Percentiles rank a stretch among this genome's conserved stretches.
These are phyloP conservation scores for Polyommatus icarus DNA, from an alignment of 2,888 invertebrate genomes.

Conservation along the genomic window DNA sequence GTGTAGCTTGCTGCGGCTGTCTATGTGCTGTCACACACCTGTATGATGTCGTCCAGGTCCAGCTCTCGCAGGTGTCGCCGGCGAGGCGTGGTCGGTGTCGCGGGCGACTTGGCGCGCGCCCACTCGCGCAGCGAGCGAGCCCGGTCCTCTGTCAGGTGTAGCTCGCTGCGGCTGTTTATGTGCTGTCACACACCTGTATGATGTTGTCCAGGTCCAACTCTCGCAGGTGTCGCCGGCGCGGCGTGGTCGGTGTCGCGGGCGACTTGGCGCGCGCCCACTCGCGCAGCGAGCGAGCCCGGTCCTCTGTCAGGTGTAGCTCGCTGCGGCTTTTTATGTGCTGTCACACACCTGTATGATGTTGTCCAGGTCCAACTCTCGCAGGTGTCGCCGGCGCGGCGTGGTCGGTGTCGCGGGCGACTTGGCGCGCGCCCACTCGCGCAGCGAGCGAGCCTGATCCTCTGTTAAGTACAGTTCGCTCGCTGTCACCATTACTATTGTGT, in stretches of 20 bases:
- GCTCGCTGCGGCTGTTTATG: background rate
- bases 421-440: constrained; percentile 61
- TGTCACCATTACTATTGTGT: constrained; percentile 73
- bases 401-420: constrained; percentile 58
- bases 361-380: constrained; percentile 70
- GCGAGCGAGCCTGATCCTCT: constrained; percentile 76
- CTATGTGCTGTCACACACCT: too few species aligned
- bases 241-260: constrained; percentile 62
- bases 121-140: too few species aligned
- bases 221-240: constrained; percentile 61
- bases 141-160: too few species aligned
- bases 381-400: constrained; percentile 64
- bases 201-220: constrained; percentile 75
- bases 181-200: constrained; percentile 57
- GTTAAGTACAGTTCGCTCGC: constrained; percentile 78
- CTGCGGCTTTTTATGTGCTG: background rate
- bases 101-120: too few species aligned
- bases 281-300: constrained; percentile 75
- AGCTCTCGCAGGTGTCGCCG: too few species aligned
- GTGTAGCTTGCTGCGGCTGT: too few species aligned
- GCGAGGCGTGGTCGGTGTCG: too few species aligned
- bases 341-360: constrained; percentile 69
- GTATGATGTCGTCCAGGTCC: too few species aligned
- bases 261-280: constrained; percentile 57
- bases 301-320: constrained; percentile 58